A percentile compares a stretch with the other conserved stretches of the same genome.
Conservation (phyloP, 2,888 invertebrate species). For the Smittia aterrima region DNA sequence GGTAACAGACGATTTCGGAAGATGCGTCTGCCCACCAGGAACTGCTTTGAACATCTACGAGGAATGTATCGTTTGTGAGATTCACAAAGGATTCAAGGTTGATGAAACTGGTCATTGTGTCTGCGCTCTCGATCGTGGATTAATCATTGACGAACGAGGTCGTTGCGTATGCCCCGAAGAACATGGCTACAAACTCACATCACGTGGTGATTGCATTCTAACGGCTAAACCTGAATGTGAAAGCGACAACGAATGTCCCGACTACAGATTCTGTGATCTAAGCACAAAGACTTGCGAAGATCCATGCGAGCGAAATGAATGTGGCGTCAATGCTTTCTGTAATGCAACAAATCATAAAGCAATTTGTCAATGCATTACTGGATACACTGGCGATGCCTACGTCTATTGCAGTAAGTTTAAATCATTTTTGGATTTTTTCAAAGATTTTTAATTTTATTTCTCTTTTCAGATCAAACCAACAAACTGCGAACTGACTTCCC, state of each 20-base stretch:
- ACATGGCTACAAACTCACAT: conserved; percentile 64
- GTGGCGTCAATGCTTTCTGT: conserved; percentile 75
- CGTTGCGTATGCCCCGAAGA: conserved; percentile 73
- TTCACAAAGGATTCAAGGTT: conserved; percentile 69
- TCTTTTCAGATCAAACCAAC: conserved; percentile 52
- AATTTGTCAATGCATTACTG: conserved; percentile 73
- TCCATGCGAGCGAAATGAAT: conserved; percentile 72
- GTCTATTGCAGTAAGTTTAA: conserved; percentile 63
- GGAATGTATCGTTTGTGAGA: conserved; percentile 71
- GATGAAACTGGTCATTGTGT: conserved; percentile 77
- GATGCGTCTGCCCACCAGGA: conserved; percentile 73
- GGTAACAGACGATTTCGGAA: conserved; percentile 57
- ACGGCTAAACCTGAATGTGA: conserved; percentile 61
- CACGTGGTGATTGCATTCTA: conserved; percentile 61
- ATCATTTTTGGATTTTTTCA: neutral
- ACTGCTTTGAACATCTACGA: conserved; percentile 74
- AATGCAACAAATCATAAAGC: conserved; percentile 74
- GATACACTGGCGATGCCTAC: conserved; percentile 74
- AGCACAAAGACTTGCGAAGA: conserved; percentile 71
- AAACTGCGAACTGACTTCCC: conserved; percentile 74
- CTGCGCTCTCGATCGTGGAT: conserved; percentile 75
- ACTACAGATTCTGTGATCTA: conserved; percentile 70
- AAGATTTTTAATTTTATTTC: conserved; percentile 38
- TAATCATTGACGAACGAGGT: conserved; percentile 72
- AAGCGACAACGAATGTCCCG: conserved; percentile 71